Conservation (phyloP, 2,113 vertebrate genomes). For the Phycodurus eques region DNA sequence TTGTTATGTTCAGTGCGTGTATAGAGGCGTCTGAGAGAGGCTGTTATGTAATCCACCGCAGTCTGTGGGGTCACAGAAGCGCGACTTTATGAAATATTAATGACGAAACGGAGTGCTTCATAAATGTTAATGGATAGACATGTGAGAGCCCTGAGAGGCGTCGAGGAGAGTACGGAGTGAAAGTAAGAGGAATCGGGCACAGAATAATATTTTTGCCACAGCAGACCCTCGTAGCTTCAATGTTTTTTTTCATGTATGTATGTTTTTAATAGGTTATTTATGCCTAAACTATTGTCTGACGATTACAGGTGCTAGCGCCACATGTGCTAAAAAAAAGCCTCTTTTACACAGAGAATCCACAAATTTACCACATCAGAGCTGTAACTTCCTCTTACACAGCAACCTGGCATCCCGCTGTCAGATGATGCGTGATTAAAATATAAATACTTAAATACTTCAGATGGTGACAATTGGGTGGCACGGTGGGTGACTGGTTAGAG, state of each 20-base stretch:
- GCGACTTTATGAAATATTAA: slow-evolving; percentile 56
- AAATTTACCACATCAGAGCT: no score
- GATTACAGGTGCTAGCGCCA: no score
- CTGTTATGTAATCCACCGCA: slow-evolving; percentile 29
- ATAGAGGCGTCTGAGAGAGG: neutral
- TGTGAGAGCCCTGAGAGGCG: slow-evolving; percentile 27
- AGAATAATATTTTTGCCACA: slow-evolving; percentile 6
- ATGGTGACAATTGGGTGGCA: no score
- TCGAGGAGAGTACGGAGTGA: slow-evolving; percentile 12
- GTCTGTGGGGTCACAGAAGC: slow-evolving; percentile 36
- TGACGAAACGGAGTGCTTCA: slow-evolving; percentile 41
- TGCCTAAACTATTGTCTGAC: no score
- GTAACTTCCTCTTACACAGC: no score
- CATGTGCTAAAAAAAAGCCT: no score
- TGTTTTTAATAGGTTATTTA: neutral
- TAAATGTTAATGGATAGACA: slow-evolving; percentile 56
- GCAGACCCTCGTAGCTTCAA: neutral
- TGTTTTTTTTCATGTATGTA: neutral
- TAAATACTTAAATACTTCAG: no score
- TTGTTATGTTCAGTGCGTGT: neutral
- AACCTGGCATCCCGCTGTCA: no score
- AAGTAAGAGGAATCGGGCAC: neutral
- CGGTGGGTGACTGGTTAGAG: no score
- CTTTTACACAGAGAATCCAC: no score
- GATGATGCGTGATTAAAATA: no score